Evolutionary conservation across 2,888 invertebrate species (phyloP), one percentile per base, ranked within the genome.

Genomic region (Epinotia ramella): DNA sequence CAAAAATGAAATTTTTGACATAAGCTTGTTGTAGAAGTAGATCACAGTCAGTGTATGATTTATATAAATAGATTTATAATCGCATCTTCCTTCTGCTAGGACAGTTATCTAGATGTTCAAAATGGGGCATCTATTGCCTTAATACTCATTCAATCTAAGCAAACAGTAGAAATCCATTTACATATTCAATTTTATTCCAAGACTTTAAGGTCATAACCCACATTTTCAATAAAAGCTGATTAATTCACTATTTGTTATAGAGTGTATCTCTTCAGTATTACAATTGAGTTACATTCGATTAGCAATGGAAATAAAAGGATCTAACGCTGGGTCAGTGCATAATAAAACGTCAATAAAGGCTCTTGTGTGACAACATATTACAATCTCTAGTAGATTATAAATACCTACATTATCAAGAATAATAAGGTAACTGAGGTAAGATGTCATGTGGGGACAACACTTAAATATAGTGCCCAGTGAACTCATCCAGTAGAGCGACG

Each of bases 401-500:
- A 77, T 67, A 65, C 28, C 57, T 53, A 62, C 20, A 73, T 64
- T 74, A 49, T 20, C 49, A 20, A 74, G 76, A 79, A 83, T 78
- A 82, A 80, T 82, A 80, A 86, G 83, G 81, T 84, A 83, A 82
- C 84, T 79, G 80, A 81, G 81, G 80, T 83, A 88, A 86, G 82
- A 87, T 88, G 85, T 85, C 84, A 85, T 87, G 81, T 85, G 82
- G 84, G 81, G 77, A 79, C 80, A 82, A 79, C 80, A 82, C 80
- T 80, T 81, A 81, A 68, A 63, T 86, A 84, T 83, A 83, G 86
- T 82, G 82, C 82, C 81, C 80, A 82, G 82, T 83, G 82, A 87
- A 87, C 83, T 88, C 80, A 84, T 85, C 85, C 85, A 85, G 84
- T 89, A 90, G 87, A 86, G 87, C 87, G 84, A 83, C 79, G 77